phyloP scores from a whole-genome alignment of 1,140 invertebrate species.

The Drosophila nigromelanica region DNA sequence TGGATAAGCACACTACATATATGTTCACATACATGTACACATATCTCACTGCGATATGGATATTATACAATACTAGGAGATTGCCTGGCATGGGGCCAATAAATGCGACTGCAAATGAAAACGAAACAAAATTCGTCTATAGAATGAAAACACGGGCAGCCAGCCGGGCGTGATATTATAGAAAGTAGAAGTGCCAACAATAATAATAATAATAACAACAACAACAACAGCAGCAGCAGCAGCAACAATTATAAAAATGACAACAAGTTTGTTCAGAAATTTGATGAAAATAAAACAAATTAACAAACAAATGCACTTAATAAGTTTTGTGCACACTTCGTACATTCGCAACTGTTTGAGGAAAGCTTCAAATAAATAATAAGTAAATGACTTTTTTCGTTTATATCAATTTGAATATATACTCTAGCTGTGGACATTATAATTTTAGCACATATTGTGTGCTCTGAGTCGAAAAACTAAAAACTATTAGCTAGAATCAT shows the following conservation, averaged over 20 bases:
- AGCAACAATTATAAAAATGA: constrained; percentile 17
- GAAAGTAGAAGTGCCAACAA: constrained; percentile 52
- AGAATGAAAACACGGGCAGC: constrained; percentile 23
- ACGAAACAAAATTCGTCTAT: constrained; percentile 53
- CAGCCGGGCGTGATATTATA: constrained; percentile 34
- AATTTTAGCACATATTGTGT: no score
- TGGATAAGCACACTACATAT: not conserved
- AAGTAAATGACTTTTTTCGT: not conserved
- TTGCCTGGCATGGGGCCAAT: constrained; percentile 72
- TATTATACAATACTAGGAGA: constrained; percentile 71
- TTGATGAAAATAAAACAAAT: constrained; percentile 42
- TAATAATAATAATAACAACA: constrained; percentile 14
- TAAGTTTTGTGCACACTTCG: constrained; percentile 28
- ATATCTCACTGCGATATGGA: constrained; percentile 53
- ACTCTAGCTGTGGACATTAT: no score
- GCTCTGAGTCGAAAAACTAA: no score
- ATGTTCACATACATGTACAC: constrained; percentile 2
- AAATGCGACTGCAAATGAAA: constrained; percentile 70
- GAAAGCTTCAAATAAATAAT: not conserved
- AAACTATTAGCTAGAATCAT: no score
- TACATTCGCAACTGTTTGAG: constrained; percentile 6
- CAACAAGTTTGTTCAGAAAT: constrained; percentile 35
- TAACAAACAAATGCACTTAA: constrained; percentile 28
- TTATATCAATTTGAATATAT: not conserved
- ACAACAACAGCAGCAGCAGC: not conserved